Conservation (phyloP, 1,140 invertebrate species). For the Nephila pilipes region DNA sequence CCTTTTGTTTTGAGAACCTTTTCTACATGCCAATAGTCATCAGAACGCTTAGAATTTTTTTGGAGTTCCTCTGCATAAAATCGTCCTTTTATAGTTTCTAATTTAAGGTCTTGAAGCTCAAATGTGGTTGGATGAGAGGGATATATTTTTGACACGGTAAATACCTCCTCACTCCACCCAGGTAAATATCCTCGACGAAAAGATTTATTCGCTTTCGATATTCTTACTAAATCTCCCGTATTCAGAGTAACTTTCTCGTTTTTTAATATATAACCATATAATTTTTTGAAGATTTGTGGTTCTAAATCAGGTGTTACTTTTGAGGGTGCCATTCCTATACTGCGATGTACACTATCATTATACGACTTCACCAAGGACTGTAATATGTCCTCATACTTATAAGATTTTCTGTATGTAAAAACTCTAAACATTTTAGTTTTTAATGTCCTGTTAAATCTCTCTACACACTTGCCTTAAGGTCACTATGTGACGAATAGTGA, state of each 20-base stretch:
- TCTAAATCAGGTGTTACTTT: conserved; percentile 1
- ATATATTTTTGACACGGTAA: too few relatives aligned
- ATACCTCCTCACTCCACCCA: too few relatives aligned
- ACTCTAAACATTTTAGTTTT: conserved; percentile 39
- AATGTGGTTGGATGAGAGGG: too few relatives aligned
- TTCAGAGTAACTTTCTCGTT: background rate
- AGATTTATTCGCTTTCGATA: conserved; percentile 21
- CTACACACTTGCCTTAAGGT: background rate
- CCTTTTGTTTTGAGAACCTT: background rate
- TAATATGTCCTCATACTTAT: conserved; percentile 47
- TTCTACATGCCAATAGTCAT: background rate
- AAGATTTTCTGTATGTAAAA: conserved; percentile 43
- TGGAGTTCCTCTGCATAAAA: background rate
- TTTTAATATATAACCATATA: conserved; percentile 1
- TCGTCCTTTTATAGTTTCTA: too few relatives aligned
- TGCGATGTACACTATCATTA: conserved; percentile 40
- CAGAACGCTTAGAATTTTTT: background rate
- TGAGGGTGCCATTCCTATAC: conserved; percentile 10
- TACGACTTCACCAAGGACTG: background rate
- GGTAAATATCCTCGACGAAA: conserved; percentile 34
- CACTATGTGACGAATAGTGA: background rate
- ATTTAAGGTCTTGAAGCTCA: too few relatives aligned
- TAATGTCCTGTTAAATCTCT: conserved; percentile 35
- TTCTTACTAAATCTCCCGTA: conserved; percentile 28
- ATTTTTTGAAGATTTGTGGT: conserved; percentile 24